Conservation (phyloP, 2,797 vertebrate species). For the Alcedo atthis region DNA sequence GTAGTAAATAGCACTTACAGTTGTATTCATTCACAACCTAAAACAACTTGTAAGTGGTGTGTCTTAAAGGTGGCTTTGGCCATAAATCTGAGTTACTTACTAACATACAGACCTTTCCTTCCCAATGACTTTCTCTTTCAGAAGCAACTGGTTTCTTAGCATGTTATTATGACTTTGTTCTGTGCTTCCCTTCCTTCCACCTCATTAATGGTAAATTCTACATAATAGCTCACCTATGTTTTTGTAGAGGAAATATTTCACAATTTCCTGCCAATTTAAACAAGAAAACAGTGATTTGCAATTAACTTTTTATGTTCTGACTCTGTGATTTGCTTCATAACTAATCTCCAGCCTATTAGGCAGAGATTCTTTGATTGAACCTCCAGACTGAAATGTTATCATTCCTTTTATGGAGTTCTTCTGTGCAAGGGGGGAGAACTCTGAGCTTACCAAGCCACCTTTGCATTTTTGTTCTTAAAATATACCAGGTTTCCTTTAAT, state of each 20-base stretch:
- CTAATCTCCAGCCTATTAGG: slow-evolving; percentile 27
- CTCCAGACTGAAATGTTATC: neutral
- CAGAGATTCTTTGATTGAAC: slow-evolving; percentile 22
- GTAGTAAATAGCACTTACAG: neutral
- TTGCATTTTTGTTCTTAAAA: neutral
- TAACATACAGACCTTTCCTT: neutral
- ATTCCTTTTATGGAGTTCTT: neutral
- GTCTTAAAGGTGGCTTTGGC: neutral
- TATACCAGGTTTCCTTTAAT: neutral
- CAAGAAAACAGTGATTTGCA: slow-evolving; percentile 57
- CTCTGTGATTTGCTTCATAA: slow-evolving; percentile 37
- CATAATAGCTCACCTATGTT: slow-evolving; percentile 14
- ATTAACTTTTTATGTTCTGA: slow-evolving; percentile 52
- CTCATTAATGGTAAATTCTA: neutral
- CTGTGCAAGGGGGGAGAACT: rapidly evolving
- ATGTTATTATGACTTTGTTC: neutral
- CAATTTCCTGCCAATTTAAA: slow-evolving; percentile 48
- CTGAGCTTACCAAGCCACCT: neutral
- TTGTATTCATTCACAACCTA: neutral
- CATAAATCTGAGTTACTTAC: neutral
- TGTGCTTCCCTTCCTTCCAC: neutral
- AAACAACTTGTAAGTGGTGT: neutral
- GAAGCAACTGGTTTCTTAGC: neutral
- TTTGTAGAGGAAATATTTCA: slow-evolving; percentile 49
- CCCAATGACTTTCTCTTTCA: neutral